phyloP scores from a whole-genome alignment of 2,113 vertebrate species.

The Budorcas taxicolor region DNA sequence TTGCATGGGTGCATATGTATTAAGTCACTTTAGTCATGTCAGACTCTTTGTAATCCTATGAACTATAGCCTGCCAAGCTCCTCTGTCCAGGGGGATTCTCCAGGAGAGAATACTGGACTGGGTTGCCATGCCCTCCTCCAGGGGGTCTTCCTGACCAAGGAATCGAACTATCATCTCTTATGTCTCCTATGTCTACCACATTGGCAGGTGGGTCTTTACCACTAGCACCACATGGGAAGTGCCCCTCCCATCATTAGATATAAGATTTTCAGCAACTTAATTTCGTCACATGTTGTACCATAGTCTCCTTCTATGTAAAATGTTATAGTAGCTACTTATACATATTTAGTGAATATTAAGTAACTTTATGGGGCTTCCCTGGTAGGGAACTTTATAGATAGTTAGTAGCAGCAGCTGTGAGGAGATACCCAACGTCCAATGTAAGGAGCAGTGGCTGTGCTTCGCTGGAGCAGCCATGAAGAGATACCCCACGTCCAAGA shows the following conservation, averaged over 20 bases:
- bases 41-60: background rate
- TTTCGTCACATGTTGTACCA: background rate
- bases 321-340: background rate
- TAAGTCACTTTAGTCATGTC: background rate
- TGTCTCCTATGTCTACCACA: rapidly evolving
- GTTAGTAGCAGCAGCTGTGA: background rate
- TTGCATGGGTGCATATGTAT: background rate
- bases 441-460: background rate
- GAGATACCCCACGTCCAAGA: background rate
- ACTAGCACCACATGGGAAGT: background rate
- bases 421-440: rapidly evolving
- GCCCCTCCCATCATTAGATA: background rate
- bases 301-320: background rate
- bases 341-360: background rate
- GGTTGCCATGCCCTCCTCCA: background rate
- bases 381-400: background rate
- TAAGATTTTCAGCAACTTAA: background rate
- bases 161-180: background rate
- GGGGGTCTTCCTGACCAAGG: background rate
- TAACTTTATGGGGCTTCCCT: background rate
- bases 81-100: background rate
- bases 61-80: background rate
- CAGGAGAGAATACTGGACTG: background rate
- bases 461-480: background rate
- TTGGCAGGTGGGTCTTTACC: background rate